Conservation (phyloP, 2,888 invertebrate species). For the Oxytorus armatus region DNA sequence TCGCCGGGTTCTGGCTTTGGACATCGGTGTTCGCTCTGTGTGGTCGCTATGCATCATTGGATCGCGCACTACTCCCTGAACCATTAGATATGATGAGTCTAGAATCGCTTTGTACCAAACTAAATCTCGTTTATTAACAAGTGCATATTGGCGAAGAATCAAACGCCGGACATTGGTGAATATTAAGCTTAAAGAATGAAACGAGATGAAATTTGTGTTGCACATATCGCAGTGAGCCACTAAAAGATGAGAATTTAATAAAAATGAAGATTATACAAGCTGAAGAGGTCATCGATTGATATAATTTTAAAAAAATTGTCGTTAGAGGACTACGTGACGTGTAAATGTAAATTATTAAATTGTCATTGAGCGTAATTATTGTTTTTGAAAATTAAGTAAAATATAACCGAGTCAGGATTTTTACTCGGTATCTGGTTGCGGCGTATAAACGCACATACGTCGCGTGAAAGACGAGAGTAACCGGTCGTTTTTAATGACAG, state of each 20-base stretch:
- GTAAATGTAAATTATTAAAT: slow-evolving; percentile 24
- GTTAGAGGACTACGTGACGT: slow-evolving; percentile 22
- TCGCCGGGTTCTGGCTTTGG: slow-evolving; percentile 63
- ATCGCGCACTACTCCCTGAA: background rate
- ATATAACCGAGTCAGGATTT: slow-evolving; percentile 23
- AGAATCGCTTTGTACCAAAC: slow-evolving; percentile 9
- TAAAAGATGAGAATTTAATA: no score
- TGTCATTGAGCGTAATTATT: slow-evolving; percentile 17
- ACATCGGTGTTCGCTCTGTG: slow-evolving; percentile 55
- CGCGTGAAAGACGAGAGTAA: slow-evolving; percentile 61
- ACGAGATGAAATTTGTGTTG: background rate
- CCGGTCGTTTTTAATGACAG: slow-evolving; percentile 68
- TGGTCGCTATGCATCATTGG: slow-evolving; percentile 61
- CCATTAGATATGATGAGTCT: slow-evolving; percentile 32
- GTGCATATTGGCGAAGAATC: slow-evolving; percentile 4
- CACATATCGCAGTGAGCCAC: no score
- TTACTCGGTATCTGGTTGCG: slow-evolving; percentile 9
- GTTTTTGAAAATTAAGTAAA: slow-evolving; percentile 9
- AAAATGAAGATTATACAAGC: background rate
- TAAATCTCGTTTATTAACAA: slow-evolving; percentile 26
- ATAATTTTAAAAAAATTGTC: slow-evolving; percentile 38
- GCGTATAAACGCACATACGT: slow-evolving; percentile 29
- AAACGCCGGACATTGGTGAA: background rate
- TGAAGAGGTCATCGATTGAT: slow-evolving; percentile 1
- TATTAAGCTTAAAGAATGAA: background rate